Base-by-base conservation (phyloP, 1,140 invertebrate species). In the Heliothis virescens region DNA sequence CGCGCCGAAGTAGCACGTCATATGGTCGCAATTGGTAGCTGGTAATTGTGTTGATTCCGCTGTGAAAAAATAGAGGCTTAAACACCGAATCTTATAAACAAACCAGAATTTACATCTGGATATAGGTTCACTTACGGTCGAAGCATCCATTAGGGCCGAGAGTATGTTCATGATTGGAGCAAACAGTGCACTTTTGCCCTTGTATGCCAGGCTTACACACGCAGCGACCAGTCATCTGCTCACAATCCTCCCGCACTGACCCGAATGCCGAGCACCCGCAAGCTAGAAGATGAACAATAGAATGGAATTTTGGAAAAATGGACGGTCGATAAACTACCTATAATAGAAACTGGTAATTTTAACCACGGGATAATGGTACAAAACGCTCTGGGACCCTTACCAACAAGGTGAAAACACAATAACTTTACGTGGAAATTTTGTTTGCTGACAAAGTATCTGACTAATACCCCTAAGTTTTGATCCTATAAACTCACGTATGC, bases 221-320 rank as follows among this genome's bases (percentile, higher is more conserved):
- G 92, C 99, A 99, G 83, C 99, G 97, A n/a, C 99, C 99, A 62
- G 96, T 97, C 76, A 96, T 95, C 52, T 97, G 95, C 84, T 99
- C 96, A 92, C 99, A 99, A 18, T 96, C 95, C 71, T 96, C 95
- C 29, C 96, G 96, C 0, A 97, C 94, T 0, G 98, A 97, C 1
- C 98, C 98, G 13, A 96, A 94, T 10, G 94, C 87, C 83, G 98
- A 98, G 93, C 99, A 99, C 10, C 97, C 96, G 91, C 99, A 99
- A 59, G 97, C 98, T 98, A 89, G 15, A 96, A 48, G 29, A 29
- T 3, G 3, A 48, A 48, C 57, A 79, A 21, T 79, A 69, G 12
- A 79, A 75, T n/a, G n/a, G n/a, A n/a, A n/a, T n/a, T n/a, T n/a
- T n/a, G n/a, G n/a, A n/a, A n/a, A n/a, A n/a, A n/a, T n/a, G n/a